Evolutionary conservation across 2,113 vertebrate genomes (phyloP), one percentile per base, ranked within the genome.

Genomic region (Tragelaphus imberbis): DNA sequence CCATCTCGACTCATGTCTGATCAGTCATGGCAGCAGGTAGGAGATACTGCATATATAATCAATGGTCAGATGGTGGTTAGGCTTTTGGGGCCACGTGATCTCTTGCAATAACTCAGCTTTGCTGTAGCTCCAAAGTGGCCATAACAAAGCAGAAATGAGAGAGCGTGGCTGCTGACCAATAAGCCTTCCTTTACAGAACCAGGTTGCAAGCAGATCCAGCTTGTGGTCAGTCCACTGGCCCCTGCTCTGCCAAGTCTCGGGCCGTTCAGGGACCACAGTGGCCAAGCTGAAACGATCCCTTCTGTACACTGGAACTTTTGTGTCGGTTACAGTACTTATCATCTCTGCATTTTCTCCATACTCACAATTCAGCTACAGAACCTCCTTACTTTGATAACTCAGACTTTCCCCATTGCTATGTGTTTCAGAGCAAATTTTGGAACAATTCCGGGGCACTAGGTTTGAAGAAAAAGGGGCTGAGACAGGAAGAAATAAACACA

Each of bases 251-350:
- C 0, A 10, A 25, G 8, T 19, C 56, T 15, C 0, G 1, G 2
- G 5, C 23, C 2, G 0, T 21, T 25, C 53, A 2, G 15, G 40
- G 44, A 21, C 9, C 21, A 6, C 10, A 4, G 1, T 6, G 21
- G 77, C 55, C 3, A 9, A 36, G 63, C 6, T 12, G 28, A 36
- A n/a, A 28, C 3, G 3, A 9, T 11, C 21, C 4, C 5, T 15
- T 55, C 23, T 44, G 28, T 11, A 53, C 15, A 2, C 13, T 28
- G 75, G 25, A 21, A 14, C 11, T 21, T 44, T 71, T 3, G 6
- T n/a, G 9, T 75, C 33, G 2, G 19, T 15, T 11, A 10, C 33
- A 19, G 25, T 8, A 4, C n/a, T 84, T 12, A 16, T 36, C 61
- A n/a, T 40, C 77, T 75, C 77, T 82, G 59, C 9, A 86, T 40